Conservation (phyloP, 2,797 vertebrate genomes). For the Syncerus caffer region DNA sequence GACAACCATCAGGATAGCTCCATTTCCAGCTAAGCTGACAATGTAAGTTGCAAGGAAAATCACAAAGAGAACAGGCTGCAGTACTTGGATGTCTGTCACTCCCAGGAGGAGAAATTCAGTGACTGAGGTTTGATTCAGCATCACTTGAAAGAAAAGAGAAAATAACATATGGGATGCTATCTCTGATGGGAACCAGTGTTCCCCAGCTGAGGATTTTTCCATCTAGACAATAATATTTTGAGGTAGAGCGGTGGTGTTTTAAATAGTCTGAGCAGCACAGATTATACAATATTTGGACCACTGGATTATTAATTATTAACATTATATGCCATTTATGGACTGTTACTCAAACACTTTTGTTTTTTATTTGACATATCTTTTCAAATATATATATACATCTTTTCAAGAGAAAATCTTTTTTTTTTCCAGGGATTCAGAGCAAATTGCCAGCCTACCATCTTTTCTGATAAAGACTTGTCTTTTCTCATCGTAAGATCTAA, state of each 20-base stretch:
- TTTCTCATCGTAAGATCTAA: background rate
- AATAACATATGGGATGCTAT: background rate
- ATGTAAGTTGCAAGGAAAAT: slow-evolving; percentile 52
- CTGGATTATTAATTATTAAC: background rate
- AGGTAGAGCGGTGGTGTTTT: background rate
- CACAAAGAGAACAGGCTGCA: slow-evolving; percentile 49
- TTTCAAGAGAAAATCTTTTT: background rate
- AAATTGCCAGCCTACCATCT: background rate
- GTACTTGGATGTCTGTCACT: background rate
- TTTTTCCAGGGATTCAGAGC: background rate
- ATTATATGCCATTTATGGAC: background rate
- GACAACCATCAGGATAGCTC: slow-evolving; percentile 47
- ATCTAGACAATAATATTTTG: background rate
- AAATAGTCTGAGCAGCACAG: too few species aligned
- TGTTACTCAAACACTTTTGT: background rate
- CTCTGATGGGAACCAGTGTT: background rate
- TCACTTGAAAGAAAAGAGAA: background rate
- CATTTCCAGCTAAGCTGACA: slow-evolving; percentile 53
- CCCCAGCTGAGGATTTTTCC: background rate
- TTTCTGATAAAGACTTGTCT: background rate
- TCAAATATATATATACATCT: too few species aligned
- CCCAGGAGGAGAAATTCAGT: slow-evolving; percentile 64
- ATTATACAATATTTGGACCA: background rate
- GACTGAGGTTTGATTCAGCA: slow-evolving; percentile 45
- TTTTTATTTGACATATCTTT: background rate